These are phyloP conservation scores for Acinonyx jubatus DNA, from an alignment of 2,113 vertebrate species.

Conservation along the genomic window DNA sequence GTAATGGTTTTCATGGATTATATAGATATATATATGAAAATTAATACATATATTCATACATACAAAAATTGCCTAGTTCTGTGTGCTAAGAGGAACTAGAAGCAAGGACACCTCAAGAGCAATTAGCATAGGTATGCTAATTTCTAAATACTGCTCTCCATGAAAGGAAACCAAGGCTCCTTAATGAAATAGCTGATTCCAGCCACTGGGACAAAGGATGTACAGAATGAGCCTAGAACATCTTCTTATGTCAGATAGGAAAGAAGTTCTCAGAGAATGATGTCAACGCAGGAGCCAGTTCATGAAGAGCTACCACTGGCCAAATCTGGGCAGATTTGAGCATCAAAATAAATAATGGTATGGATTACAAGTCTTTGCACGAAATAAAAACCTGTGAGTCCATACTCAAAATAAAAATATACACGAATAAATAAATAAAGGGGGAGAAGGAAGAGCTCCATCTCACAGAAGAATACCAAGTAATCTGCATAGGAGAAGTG, in stretches of 20 bases:
- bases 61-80: neutral
- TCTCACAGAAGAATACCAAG: neutral
- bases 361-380: neutral
- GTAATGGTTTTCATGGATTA: neutral
- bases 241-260: neutral
- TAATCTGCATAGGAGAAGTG: neutral
- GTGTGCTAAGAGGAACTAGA: neutral
- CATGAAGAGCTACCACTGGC: neutral
- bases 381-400: conserved; percentile 2
- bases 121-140: neutral
- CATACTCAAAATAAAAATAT: neutral
- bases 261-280: neutral
- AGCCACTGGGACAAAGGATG: neutral
- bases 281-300: neutral
- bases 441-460: neutral
- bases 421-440: neutral
- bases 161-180: neutral
- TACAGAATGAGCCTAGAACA: neutral
- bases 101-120: neutral
- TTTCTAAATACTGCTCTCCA: neutral
- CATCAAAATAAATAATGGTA: neutral
- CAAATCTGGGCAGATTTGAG: neutral
- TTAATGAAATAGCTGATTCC: neutral
- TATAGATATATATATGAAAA: neutral
- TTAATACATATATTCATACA: neutral